Percentiles rank a stretch among this genome's conserved stretches.
Conservation (phyloP, 2,888 invertebrate species). For the Drosophila nigricruria region DNA sequence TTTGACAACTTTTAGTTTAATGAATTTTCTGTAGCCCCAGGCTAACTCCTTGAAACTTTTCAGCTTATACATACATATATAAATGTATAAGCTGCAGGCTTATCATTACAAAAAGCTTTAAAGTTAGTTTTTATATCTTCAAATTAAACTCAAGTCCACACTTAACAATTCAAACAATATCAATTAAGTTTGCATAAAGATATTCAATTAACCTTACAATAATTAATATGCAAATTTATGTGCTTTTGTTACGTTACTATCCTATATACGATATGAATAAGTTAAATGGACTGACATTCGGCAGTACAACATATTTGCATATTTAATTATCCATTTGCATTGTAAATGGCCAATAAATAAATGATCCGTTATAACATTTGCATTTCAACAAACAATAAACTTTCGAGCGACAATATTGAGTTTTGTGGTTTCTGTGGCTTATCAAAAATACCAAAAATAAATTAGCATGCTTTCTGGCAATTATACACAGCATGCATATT, state of each 20-base stretch:
- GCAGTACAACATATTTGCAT: background rate
- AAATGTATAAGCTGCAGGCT: background rate
- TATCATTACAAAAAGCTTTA: background rate
- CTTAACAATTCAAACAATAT: background rate
- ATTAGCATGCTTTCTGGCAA: constrained; percentile 19
- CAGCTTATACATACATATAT: background rate
- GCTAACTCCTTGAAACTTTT: background rate
- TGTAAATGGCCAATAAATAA: constrained; percentile 10
- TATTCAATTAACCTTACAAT: background rate
- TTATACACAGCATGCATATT: constrained; percentile 11
- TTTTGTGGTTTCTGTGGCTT: constrained; percentile 24
- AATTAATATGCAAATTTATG: background rate
- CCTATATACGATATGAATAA: background rate
- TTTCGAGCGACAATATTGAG: constrained; percentile 9
- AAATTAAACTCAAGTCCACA: background rate
- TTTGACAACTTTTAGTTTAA: constrained; percentile 29
- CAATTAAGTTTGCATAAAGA: background rate
- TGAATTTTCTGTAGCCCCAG: constrained; percentile 3
- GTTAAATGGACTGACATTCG: background rate
- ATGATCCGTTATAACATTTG: constrained; percentile 4
- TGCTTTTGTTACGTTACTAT: background rate
- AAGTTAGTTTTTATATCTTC: too few relatives aligned
- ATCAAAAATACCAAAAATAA: constrained; percentile 1
- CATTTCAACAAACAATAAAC: constrained; percentile 1
- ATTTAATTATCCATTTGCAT: constrained; percentile 13